Conservation (phyloP, 1,140 invertebrate genomes). For the Acromyrmex echinatior region DNA sequence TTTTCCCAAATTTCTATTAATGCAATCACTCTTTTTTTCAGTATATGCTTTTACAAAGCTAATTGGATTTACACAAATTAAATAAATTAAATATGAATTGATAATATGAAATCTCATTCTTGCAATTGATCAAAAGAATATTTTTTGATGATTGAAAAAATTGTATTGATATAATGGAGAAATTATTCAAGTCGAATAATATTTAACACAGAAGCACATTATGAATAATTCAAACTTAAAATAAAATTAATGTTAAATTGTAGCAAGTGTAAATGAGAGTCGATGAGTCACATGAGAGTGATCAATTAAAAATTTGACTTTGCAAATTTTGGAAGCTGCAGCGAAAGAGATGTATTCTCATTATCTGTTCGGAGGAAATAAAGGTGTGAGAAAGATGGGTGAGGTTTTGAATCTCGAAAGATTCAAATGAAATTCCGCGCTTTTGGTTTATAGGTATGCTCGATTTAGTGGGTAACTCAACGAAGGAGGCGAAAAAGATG, state of each 20-base stretch:
- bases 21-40: no score
- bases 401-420: constrained; percentile 2
- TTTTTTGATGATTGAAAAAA: background rate
- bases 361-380: constrained; percentile 34
- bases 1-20: no score
- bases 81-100: background rate
- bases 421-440: constrained; percentile 71
- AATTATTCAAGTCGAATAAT: background rate
- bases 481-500: constrained; percentile 60
- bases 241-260: constrained; percentile 8
- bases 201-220: background rate
- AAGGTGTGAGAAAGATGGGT: constrained; percentile 37
- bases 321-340: background rate
- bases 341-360: constrained; percentile 29
- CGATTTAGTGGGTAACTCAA: constrained; percentile 71
- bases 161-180: background rate
- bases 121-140: background rate
- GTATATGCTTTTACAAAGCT: background rate
- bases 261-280: background rate
- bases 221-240: background rate
- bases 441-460: constrained; percentile 68
- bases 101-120: background rate
- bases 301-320: background rate
- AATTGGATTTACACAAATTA: background rate
- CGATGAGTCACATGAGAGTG: no score